Base-by-base conservation (phyloP, 2,888 invertebrate genomes). In the Zele albiditarsus region DNA sequence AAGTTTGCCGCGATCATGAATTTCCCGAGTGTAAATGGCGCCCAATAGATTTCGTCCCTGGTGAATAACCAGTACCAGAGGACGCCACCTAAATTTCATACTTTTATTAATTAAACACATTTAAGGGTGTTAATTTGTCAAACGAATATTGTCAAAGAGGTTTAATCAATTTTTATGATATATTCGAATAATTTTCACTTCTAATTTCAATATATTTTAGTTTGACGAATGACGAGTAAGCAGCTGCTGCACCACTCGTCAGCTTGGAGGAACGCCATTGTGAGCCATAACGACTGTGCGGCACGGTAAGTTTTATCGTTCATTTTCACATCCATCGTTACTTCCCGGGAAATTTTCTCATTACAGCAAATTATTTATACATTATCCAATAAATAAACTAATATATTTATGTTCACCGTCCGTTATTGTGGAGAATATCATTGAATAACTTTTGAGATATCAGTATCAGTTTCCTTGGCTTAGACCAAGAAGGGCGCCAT, bases 211-310 rank as follows among this genome's bases (percentile, higher is more conserved):
- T 5, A 6, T n/a, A 12, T 67, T 49, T 58, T 1, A 23, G 72
- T 78, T 77, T 60, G 68, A 76, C 80, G 79, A 81, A 82, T 84
- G 78, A 80, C 78, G 79, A 78, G 72, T 67, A 74, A 60, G 60
- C n/a, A 38, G 60, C 28, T 42, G 71, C 53, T 60, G 42, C 28
- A 60, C n/a, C 20, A 42, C 82, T 84, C 85, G 85, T 83, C 89
- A 91, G 90, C 89, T 89, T 89, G 90, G 91, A 92, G 92, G 93
- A 93, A 94, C 94, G 94, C 94, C 94, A 94, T 95, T 94, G 94
- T 94, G 94, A 93, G 91, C 94, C 93, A 92, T 94, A 94, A 93
- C 93, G 94, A 94, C 94, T 93, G 92, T 91, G 89, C 86, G 86
- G 89, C 90, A 90, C 90, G 90, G 91, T 90, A 90, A 92, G 92